Percentiles rank a stretch among this genome's conserved stretches.
Conservation (phyloP, 37 sponge, comb jelly and placozoan genomes). For the Ephydatia muelleri region DNA sequence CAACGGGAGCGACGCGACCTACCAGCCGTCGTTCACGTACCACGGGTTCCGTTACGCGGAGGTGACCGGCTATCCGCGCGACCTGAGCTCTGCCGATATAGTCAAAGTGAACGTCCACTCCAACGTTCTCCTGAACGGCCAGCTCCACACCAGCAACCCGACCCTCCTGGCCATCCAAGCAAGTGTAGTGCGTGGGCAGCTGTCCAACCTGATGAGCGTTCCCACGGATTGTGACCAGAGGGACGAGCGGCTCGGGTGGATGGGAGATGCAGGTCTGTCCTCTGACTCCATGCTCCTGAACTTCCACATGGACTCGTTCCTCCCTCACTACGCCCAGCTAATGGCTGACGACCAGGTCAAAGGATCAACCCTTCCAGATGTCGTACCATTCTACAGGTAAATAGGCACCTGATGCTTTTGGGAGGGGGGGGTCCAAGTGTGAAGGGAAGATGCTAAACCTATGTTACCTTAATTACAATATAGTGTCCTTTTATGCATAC, state of each 20-base stretch:
- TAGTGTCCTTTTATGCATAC: too few species aligned
- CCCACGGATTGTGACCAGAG: conserved; percentile 71
- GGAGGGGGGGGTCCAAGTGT: not conserved
- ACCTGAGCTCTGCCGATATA: conserved; percentile 41
- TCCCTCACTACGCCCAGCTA: conserved; percentile 28
- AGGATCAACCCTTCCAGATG: conserved; percentile 69
- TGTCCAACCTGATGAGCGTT: conserved; percentile 75
- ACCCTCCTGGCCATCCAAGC: conserved; percentile 53
- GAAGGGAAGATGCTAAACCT: not conserved
- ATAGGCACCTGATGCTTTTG: not conserved
- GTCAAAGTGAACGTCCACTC: conserved; percentile 26
- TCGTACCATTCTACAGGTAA: conserved; percentile 57
- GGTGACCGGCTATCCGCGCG: conserved; percentile 38
- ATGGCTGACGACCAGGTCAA: conserved; percentile 49
- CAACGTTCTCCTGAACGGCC: conserved; percentile 19
- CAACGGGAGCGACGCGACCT: not conserved
- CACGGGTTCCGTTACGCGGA: conserved; percentile 76
- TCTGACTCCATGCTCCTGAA: conserved; percentile 63
- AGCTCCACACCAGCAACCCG: conserved; percentile 34
- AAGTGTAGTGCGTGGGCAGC: conserved; percentile 43
- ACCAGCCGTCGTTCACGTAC: conserved; percentile 69
- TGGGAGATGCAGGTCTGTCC: conserved; percentile 80
- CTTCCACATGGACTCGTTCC: conserved; percentile 58
- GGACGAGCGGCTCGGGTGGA: conserved; percentile 79
- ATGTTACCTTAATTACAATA: too few species aligned